Base-by-base conservation (phyloP, 1,140 invertebrate genomes). In the Kradibia gibbosae region DNA sequence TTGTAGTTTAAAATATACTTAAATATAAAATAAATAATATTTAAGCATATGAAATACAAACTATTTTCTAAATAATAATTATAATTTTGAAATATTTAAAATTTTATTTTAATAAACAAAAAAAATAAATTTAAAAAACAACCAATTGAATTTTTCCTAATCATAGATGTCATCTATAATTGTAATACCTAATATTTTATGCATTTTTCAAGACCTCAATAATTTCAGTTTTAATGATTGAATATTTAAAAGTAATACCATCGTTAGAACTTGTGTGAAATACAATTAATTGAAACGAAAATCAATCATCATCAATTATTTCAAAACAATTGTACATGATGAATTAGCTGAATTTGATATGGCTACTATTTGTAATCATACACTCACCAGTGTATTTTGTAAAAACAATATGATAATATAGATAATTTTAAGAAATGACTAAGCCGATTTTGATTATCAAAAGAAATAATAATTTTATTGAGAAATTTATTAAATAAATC, bases 21-120 rank as follows among this genome's bases (percentile, higher is more conserved):
- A 65, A 80, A 31, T 25, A 34, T 31, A 31, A 73, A 73, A 60
- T 34, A 53, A 50, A 72, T 57, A 42, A 78, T 36, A 2, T 81
- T 71, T 76, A 60, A 53, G 7, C 55, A 57, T 28, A 42, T 48
- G 25, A 36, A 45, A 53, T 45, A 65, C 5, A 36, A 67, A 17
- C 60, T 81, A 39, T 81, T 57, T 71, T 75, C 31, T 36, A 57
- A 31, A 57, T 20, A 67, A 73, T 36, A 81, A 75, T 50, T 76
- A 71, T 53, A 25, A 76, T 4, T 70, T 75, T 73, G 11, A 80
- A 73, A 28, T 50, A 53, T 80, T 75, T 65, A 80, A 31, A 80
- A 74, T 74, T 48, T 73, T 65, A 60, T 55, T 75, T 57, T 53
- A 81, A 81, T 75, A 67, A 74, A 67, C 5, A 70, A 50, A 74